Evolutionary conservation across 1,140 invertebrate species (phyloP).

Genomic region (Drosophila sulfurigaster): DNA sequence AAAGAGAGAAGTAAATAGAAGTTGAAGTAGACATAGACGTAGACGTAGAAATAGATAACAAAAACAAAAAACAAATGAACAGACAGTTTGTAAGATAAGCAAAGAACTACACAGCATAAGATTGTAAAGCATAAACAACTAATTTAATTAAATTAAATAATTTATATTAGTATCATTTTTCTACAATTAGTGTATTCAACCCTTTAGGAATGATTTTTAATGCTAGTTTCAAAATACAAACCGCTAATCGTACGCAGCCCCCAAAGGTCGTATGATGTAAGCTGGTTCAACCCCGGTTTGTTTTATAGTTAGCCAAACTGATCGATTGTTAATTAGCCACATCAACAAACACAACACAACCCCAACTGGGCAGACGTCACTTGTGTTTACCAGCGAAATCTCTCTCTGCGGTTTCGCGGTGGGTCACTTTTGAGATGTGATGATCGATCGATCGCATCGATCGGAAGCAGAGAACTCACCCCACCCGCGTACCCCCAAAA

Average conservation of each 20-base stretch:
- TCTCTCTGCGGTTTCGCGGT: constrained; percentile 30
- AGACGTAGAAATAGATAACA: too few species aligned
- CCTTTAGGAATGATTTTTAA: not conserved
- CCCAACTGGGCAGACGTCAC: constrained; percentile 22
- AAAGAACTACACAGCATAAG: not conserved
- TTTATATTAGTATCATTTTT: not conserved
- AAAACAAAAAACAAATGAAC: not conserved
- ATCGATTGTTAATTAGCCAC: constrained; percentile 38
- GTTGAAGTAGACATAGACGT: not conserved
- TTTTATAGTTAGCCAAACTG: constrained; percentile 22
- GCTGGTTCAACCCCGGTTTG: constrained; percentile 42
- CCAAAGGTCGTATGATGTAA: constrained; percentile 43
- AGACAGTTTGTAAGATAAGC: not conserved
- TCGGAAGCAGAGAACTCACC: not conserved
- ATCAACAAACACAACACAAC: constrained; percentile 10
- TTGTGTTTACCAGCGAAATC: constrained; percentile 16
- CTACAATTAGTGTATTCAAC: not conserved
- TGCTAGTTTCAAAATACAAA: constrained; percentile 31
- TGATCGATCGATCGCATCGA: constrained; percentile 8
- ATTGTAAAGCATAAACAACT: not conserved
- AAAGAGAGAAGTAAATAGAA: not conserved
- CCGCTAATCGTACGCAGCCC: constrained; percentile 54
- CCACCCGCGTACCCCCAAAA: constrained; percentile 24
- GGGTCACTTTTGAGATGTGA: not conserved
- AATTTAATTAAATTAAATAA: constrained; percentile 7